Base-by-base conservation (phyloP, 30 jellyfish, hydroid and myxozoan genomes). In the Aurelia sp. region DNA sequence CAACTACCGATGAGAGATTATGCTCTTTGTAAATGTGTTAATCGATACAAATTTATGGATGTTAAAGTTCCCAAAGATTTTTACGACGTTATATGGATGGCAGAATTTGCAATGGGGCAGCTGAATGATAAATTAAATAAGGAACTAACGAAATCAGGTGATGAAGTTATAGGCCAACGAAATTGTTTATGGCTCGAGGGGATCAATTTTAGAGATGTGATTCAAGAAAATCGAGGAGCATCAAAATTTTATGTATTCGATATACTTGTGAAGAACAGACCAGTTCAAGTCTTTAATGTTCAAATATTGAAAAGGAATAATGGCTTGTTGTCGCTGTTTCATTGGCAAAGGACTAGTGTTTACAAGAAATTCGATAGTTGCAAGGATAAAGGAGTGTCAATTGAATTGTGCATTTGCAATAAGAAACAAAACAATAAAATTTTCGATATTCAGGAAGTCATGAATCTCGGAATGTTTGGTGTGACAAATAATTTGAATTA, bases 341-440 rank as follows among this genome's bases (percentile, higher is more conserved):
- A 67, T 60, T 93, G 98, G 98, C 97, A 87, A 71, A 81, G 98
- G 38, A 87, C 88, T 12, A 87, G 97, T 51, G 47, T 93, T 6
- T 93, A 93, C 63, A 58, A 67, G 44, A 51, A 66, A n/a, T 84
- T 80, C 63, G 85, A 72, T 21, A 12, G 9, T 11, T 93, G 98
- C 89, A 81, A 73, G 62, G 97, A 88, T 64, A 72, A 40, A 20
- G 78, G 53, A 15, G 97, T 82, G 8, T 73, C 96, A n/a, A 38
- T 84, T 11, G 96, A 93, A 60, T 78, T 93, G 55, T 93, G 98
- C 33, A 55, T 88, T 5, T 93, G 98, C 74, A 24, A 57, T 55
- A 57, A 60, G 51, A 67, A 50, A 27, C 55, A 38, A 22, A 41
- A 80, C 8, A 22, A 9, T n/a, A 30, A 33, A 11, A 24, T 62